phyloP scores from a whole-genome alignment of 30 jellyfish, hydroid and myxozoan genomes.

The Pelagia noctiluca region DNA sequence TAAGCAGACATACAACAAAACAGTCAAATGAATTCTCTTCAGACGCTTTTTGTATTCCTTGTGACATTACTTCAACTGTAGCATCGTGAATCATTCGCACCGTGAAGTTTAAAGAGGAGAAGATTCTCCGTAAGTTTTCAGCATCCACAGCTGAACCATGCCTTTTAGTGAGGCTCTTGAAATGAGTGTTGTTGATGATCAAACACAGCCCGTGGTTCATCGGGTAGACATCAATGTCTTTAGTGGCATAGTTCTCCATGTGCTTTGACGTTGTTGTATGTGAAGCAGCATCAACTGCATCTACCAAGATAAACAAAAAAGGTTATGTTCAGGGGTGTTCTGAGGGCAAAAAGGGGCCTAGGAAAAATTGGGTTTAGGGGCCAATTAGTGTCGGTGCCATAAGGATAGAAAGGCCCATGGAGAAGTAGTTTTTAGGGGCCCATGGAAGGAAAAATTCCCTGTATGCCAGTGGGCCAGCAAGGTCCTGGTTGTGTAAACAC shows the following conservation, averaged over 20 bases:
- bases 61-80: constrained; percentile 50
- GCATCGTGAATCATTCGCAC: constrained; percentile 71
- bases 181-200: constrained; percentile 73
- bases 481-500: too few species aligned
- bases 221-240: constrained; percentile 37
- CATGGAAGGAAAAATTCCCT: too few species aligned
- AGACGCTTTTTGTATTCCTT: constrained; percentile 47
- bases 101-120: constrained; percentile 60
- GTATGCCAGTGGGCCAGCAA: too few species aligned
- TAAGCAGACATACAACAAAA: constrained; percentile 71
- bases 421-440: too few species aligned
- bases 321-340: too few species aligned
- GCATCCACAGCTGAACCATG: constrained; percentile 81
- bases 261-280: constrained; percentile 13
- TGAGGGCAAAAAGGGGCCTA: too few species aligned
- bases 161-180: constrained; percentile 67
- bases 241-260: constrained; percentile 40
- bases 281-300: constrained; percentile 58
- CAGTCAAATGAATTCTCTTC: constrained; percentile 44
- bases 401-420: too few species aligned
- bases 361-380: too few species aligned
- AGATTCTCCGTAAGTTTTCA: constrained; percentile 54
- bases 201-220: constrained; percentile 85
- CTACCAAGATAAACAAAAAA: constrained; percentile 9
- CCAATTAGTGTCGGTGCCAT: too few species aligned